These are phyloP conservation scores for Penelope pileata DNA, from an alignment of 2,113 vertebrate species.

Conservation along the genomic window DNA sequence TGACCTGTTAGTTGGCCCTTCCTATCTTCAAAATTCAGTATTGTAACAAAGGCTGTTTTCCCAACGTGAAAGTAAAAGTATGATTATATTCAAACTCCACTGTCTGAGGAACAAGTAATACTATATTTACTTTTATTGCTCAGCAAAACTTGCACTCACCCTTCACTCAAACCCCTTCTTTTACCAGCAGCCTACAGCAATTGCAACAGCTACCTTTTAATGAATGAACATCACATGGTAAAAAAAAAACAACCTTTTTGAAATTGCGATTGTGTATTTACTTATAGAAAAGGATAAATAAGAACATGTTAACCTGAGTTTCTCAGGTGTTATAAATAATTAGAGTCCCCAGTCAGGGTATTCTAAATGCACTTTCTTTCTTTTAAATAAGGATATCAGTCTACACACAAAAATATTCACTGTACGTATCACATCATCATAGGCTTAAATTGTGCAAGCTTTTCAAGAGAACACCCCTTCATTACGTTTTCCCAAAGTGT, in stretches of 20 bases:
- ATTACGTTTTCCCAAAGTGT: neutral
- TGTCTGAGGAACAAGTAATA: neutral
- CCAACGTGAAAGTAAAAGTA: neutral
- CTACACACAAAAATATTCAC: neutral
- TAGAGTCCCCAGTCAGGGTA: neutral
- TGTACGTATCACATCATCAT: neutral
- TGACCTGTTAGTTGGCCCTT: slow-evolving; percentile 7
- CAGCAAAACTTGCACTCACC: neutral
- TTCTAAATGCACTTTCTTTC: neutral
- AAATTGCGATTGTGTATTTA: neutral
- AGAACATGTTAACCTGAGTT: neutral
- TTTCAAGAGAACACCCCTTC: neutral
- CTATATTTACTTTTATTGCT: neutral
- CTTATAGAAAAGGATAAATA: neutral
- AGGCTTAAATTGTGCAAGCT: neutral
- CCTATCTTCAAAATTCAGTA: slow-evolving; percentile 18
- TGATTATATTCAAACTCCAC: neutral
- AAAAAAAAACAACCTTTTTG: neutral
- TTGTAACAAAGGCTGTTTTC: neutral
- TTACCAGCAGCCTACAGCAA: neutral
- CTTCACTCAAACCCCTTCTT: neutral
- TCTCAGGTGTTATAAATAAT: neutral
- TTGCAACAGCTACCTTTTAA: neutral
- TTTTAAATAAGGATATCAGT: neutral
- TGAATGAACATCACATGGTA: neutral